Evolutionary conservation across 2,797 vertebrate genomes (phyloP), one percentile per base, ranked within the genome.

Genomic region (Propithecus perrieri): DNA sequence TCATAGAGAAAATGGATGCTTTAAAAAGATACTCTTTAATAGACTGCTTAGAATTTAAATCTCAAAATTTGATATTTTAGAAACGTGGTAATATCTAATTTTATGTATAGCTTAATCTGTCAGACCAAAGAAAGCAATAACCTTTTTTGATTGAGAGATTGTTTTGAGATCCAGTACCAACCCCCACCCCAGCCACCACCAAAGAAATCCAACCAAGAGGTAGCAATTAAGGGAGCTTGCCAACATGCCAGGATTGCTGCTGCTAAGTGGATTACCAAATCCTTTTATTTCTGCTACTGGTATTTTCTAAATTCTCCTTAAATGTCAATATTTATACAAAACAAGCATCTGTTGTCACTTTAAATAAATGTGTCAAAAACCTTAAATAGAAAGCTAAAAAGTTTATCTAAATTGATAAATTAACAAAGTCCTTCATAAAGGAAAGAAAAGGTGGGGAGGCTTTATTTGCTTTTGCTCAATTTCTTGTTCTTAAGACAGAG

Each of bases 401-500:
- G 14, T 95, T 98, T 92, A 81, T 89, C 83, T 97, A 96, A 97
- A 97, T 89, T 97, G 89, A 97, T 94, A 97, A 96, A 96, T 94
- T 94, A 90, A 94, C 94, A 97, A 91, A 91, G 90, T 94, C 85
- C 96, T 97, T 98, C 95, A 97, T 97, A 98, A 97, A 86, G 95
- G 72, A 93, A 93, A 94, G 74, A 97, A 97, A 97, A 69, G 22
- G 1, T 76, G 96, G 89, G 96, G 92, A 92, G 79, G 85, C 85
- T 98, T 96, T 97, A 92, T 98, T 98, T 98, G 89, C 33, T 98
- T 98, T 97, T 97, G 74, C 67, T 97, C 94, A 92, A 76, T 95
- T 96, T 43, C 0, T 97, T 95, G 61, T 97, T 96, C 95, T 97
- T 96, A 96, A 97, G 95, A 92, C 63, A 83, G 83, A 97, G 96